Percentiles rank a stretch among this genome's conserved stretches.
Evolutionary conservation across 2,113 vertebrate genomes (phyloP).

Genomic region (Silurus asotus): DNA sequence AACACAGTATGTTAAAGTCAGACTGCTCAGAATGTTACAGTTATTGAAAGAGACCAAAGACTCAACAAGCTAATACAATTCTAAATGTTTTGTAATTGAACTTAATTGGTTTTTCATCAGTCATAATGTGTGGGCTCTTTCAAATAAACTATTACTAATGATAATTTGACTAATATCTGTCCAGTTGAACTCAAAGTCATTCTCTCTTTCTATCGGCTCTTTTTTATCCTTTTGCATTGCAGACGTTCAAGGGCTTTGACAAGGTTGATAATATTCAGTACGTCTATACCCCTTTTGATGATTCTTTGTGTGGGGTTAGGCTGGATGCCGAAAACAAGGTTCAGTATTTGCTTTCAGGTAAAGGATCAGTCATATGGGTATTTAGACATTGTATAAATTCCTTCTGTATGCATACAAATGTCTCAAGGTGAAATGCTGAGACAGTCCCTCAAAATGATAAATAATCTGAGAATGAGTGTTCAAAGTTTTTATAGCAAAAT

Average conservation of each 20-base stretch:
- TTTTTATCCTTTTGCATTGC: constrained; percentile 48
- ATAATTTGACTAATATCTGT: neutral
- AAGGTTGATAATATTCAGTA: constrained; percentile 86
- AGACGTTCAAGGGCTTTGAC: constrained; percentile 97
- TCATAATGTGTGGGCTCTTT: neutral
- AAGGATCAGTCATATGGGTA: constrained; percentile 5
- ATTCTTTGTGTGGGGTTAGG: constrained; percentile 85
- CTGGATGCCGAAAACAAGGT: constrained; percentile 86
- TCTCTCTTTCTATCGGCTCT: neutral
- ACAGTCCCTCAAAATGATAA: neutral
- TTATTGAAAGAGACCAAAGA: neutral
- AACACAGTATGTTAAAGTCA: neutral
- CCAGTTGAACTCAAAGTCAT: neutral
- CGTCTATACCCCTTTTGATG: constrained; percentile 86
- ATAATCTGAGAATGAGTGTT: neutral
- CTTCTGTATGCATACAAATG: neutral
- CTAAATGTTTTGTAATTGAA: neutral
- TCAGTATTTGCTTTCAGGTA: constrained; percentile 94
- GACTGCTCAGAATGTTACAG: neutral
- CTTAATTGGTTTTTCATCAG: neutral
- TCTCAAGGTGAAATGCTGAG: neutral
- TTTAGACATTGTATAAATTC: neutral
- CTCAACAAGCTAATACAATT: neutral
- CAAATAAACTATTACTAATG: neutral
- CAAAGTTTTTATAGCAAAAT: neutral